Conservation (phyloP, 2,113 vertebrate genomes). For the Tilapia sparmanii region DNA sequence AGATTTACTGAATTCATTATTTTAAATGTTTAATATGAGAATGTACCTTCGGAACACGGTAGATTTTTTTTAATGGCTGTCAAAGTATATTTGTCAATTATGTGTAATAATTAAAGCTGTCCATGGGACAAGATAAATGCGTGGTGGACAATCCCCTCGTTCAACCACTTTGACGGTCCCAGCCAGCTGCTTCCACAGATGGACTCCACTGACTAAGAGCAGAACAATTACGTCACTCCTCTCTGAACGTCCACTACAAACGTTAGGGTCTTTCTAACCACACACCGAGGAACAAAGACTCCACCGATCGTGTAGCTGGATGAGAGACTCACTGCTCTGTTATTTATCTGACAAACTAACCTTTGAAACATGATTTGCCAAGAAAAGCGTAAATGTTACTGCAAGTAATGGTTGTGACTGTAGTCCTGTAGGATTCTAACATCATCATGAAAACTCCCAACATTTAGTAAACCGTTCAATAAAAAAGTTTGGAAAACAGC, state of each 20-base stretch:
- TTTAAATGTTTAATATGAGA: neutral
- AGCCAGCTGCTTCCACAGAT: neutral
- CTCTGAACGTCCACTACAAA: neutral
- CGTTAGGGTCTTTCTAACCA: neutral
- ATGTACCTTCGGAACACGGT: neutral
- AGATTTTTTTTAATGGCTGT: neutral
- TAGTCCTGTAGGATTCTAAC: neutral
- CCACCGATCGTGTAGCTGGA: accelerated
- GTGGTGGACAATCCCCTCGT: neutral
- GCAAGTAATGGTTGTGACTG: neutral
- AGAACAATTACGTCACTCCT: neutral
- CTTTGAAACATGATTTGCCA: neutral
- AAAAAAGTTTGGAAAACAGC: neutral
- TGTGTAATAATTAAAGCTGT: neutral
- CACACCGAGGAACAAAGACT: neutral
- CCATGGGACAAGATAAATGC: neutral
- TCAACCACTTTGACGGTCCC: neutral
- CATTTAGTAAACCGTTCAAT: neutral
- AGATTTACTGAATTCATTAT: neutral
- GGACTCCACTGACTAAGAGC: neutral
- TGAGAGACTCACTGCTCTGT: neutral
- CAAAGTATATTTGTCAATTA: neutral
- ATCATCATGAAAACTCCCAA: neutral
- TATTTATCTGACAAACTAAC: neutral
- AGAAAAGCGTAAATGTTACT: neutral